A percentile compares a stretch with the other conserved stretches of the same genome.
Conservation (phyloP, 2,797 vertebrate genomes). For the Eulemur mongoz region DNA sequence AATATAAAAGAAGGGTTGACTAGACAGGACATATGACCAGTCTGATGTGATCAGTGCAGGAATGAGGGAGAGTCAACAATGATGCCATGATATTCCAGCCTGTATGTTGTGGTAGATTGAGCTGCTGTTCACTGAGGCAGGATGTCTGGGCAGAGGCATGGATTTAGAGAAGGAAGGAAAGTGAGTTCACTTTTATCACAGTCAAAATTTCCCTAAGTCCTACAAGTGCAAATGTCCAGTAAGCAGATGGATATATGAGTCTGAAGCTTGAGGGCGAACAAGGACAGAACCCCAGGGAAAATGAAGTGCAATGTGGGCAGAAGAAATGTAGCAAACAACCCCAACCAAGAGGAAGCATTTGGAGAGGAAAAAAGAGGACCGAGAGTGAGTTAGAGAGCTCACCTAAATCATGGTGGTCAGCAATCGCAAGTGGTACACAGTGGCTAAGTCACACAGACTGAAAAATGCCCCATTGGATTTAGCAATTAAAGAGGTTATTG, state of each 20-base stretch:
- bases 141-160: background rate
- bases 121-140: background rate
- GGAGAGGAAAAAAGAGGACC: background rate
- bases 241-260: background rate
- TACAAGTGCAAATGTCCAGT: background rate
- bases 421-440: background rate
- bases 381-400: background rate
- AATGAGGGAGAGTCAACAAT: background rate
- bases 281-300: background rate
- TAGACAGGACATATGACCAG: background rate
- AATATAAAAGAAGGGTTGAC: background rate
- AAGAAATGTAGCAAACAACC: background rate
- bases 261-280: background rate
- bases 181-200: background rate
- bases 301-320: background rate
- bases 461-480: background rate
- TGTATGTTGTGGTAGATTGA: background rate
- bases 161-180: background rate
- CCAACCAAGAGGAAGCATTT: background rate
- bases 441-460: background rate
- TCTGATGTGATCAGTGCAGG: background rate
- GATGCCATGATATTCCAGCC: background rate
- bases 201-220: background rate
- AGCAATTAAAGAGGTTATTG: background rate
- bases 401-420: background rate